Percentiles rank a stretch among this genome's conserved stretches.
Evolutionary conservation across 2,888 invertebrate species (phyloP).

Genomic region (Camponotus fellah): DNA sequence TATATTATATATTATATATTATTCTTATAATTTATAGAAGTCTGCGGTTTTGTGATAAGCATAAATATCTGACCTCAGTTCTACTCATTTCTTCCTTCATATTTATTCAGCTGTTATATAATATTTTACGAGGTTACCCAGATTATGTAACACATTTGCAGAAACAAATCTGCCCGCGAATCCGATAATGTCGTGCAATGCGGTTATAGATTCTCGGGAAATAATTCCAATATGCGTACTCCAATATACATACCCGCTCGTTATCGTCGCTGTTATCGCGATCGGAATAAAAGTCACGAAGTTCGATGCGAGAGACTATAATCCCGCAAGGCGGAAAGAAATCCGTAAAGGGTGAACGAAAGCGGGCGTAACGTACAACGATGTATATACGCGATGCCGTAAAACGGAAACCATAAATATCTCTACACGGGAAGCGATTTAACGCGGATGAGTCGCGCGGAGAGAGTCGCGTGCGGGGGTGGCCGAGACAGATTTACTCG

Average conservation of each 20-base stretch:
- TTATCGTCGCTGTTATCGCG: background rate
- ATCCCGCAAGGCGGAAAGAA: constrained; percentile 23
- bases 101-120: constrained; percentile 8
- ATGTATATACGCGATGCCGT: constrained; percentile 32
- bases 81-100: background rate
- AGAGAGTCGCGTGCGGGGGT: background rate
- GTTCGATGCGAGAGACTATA: constrained; percentile 1
- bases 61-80: background rate
- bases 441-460: background rate
- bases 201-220: background rate
- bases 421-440: constrained; percentile 51
- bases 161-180: background rate
- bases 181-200: background rate
- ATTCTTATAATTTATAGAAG: no score
- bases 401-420: constrained; percentile 59
- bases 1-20: no score
- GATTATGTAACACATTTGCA: constrained; percentile 19
- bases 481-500: constrained; percentile 8
- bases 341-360: constrained; percentile 14
- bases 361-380: constrained; percentile 39
- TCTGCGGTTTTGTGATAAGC: background rate
- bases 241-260: background rate
- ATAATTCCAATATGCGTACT: background rate
- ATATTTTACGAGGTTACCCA: constrained; percentile 2
- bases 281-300: background rate